Percentiles rank a stretch among this genome's conserved stretches.
These are phyloP conservation scores for Fistularia commersonii DNA, from an alignment of 2,797 vertebrate genomes.

Conservation along the genomic window DNA sequence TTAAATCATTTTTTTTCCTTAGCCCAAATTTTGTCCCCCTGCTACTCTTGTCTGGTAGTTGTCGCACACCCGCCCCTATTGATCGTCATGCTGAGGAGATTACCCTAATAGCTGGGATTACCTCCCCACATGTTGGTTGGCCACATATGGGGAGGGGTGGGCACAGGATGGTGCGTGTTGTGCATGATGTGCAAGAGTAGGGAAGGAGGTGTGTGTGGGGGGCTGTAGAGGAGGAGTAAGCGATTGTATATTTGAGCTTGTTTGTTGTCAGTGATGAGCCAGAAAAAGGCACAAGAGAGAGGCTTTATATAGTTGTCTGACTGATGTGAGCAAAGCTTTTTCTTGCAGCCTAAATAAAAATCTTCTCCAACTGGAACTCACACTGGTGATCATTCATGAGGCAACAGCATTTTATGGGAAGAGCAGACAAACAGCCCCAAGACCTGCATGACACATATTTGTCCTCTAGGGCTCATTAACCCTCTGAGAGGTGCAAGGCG, in stretches of 20 bases:
- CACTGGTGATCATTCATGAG: slow-evolving; percentile 14
- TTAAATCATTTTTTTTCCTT: slow-evolving; percentile 79
- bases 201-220: slow-evolving; percentile 15
- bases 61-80: slow-evolving; percentile 69
- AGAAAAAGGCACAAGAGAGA: slow-evolving; percentile 3
- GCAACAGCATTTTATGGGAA: slow-evolving; percentile 19
- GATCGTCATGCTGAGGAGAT: slow-evolving; percentile 81
- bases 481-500: slow-evolving; percentile 4
- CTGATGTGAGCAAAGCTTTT: too few relatives aligned
- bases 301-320: too few relatives aligned
- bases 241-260: slow-evolving; percentile 40
- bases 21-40: slow-evolving; percentile 67
- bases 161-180: slow-evolving; percentile 49
- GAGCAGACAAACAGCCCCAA: slow-evolving; percentile 19
- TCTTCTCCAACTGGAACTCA: slow-evolving; percentile 16
- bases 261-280: slow-evolving; percentile 29
- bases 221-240: too few relatives aligned
- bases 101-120: slow-evolving; percentile 84
- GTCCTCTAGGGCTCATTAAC: slow-evolving; percentile 6
- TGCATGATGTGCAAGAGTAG: slow-evolving; percentile 62
- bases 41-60: slow-evolving; percentile 65
- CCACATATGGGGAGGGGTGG: slow-evolving; percentile 48
- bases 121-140: slow-evolving; percentile 81
- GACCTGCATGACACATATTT: slow-evolving; percentile 12
- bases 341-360: slow-evolving; percentile 14